A percentile compares a stretch with the other conserved stretches of the same genome.
Evolutionary conservation across 1,140 invertebrate genomes (phyloP).

Genomic region (Luehdorfia chinensis): DNA sequence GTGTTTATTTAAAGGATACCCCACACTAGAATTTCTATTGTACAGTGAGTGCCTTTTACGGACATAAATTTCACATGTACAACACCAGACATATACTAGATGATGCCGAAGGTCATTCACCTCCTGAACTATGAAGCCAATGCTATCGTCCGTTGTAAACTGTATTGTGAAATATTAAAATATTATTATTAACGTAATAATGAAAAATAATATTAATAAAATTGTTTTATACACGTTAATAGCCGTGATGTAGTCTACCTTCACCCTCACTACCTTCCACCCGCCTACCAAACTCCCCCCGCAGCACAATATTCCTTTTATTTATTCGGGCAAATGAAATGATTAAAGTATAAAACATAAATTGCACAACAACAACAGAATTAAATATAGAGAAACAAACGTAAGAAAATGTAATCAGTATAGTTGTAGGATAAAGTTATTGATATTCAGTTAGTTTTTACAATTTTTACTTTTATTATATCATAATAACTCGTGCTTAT

Average conservation of each 20-base stretch:
- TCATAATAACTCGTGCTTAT: background rate
- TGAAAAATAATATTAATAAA: slow-evolving; percentile 14
- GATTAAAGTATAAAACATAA: slow-evolving; percentile 18
- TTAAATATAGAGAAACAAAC: background rate
- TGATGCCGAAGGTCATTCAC: slow-evolving; percentile 8
- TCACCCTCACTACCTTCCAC: background rate
- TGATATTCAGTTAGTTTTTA: background rate
- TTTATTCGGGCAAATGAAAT: slow-evolving; percentile 18
- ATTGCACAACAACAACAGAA: slow-evolving; percentile 12
- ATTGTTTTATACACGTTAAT: slow-evolving; percentile 18
- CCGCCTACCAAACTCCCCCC: slow-evolving; percentile 2
- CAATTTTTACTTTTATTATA: background rate
- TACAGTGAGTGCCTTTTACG: too few relatives aligned
- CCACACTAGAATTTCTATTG: too few relatives aligned
- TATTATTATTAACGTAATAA: slow-evolving; percentile 7
- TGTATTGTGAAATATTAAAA: slow-evolving; percentile 13
- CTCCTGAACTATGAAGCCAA: background rate
- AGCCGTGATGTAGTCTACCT: slow-evolving; percentile 6
- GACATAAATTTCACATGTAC: too few relatives aligned
- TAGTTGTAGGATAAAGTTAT: background rate
- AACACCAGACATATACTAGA: too few relatives aligned
- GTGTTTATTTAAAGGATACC: too few relatives aligned
- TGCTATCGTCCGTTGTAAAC: slow-evolving; percentile 8
- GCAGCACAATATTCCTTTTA: slow-evolving; percentile 17
- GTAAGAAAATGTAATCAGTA: background rate